These are phyloP conservation scores for Haemorhous mexicanus DNA, from an alignment of 2,113 vertebrate species.

Conservation along the genomic window DNA sequence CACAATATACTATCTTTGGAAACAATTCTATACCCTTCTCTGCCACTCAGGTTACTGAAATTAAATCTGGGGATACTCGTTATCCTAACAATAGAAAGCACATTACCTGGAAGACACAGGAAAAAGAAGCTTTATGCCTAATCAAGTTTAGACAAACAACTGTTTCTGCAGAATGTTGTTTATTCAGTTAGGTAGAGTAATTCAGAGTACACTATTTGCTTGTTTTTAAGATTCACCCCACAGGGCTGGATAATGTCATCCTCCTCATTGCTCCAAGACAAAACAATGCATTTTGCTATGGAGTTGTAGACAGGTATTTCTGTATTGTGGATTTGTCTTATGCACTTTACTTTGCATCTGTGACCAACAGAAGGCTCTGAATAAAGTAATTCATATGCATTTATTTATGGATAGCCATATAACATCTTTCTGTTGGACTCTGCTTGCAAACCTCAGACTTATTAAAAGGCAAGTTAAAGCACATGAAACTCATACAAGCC, in stretches of 20 bases:
- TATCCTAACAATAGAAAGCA: slow-evolving; percentile 7
- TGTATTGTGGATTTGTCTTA: background rate
- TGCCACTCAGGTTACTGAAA: slow-evolving; percentile 46
- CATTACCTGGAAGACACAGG: background rate
- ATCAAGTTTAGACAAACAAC: background rate
- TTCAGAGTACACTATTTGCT: background rate
- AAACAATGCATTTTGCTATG: background rate
- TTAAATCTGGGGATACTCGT: background rate
- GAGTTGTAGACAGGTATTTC: background rate
- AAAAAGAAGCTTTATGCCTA: background rate
- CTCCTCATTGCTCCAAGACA: background rate
- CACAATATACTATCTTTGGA: slow-evolving; percentile 1
- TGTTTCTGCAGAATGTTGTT: background rate
- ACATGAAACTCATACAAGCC: background rate
- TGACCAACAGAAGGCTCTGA: background rate
- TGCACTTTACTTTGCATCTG: background rate
- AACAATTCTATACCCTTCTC: slow-evolving; percentile 9
- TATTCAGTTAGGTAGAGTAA: background rate
- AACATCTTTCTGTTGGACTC: background rate
- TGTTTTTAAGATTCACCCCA: background rate
- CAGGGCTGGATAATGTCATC: background rate
- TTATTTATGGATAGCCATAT: background rate
- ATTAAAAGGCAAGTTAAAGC: slow-evolving; percentile 20
- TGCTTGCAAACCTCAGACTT: background rate
- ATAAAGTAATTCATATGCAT: background rate